Percentiles rank a stretch among this genome's conserved stretches.
Evolutionary conservation across 2,113 vertebrate species (phyloP).

Genomic region (Eudyptes chrysolophus): DNA sequence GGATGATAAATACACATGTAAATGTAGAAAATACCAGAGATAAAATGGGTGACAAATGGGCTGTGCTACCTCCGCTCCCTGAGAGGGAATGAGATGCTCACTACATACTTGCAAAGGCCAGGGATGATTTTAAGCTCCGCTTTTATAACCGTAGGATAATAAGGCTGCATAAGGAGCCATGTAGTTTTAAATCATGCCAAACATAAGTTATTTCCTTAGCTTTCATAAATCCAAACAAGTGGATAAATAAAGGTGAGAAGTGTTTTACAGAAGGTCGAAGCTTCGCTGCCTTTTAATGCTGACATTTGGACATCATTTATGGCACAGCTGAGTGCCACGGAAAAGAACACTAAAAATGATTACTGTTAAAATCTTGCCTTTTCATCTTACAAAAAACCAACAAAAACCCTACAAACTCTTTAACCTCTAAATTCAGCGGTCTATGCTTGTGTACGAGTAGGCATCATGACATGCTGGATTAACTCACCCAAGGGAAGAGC

Average conservation of each 20-base stretch:
- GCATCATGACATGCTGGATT: neutral
- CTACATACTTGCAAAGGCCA: neutral
- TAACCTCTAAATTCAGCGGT: neutral
- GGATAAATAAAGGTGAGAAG: neutral
- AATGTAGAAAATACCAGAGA: constrained; percentile 40
- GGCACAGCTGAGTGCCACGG: neutral
- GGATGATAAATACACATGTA: constrained; percentile 58
- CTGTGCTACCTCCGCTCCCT: neutral
- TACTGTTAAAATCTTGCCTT: neutral
- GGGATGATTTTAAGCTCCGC: neutral
- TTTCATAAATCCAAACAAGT: neutral
- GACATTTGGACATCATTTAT: neutral
- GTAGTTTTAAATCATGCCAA: neutral
- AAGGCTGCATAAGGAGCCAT: neutral
- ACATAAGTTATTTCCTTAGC: neutral
- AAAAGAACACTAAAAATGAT: neutral
- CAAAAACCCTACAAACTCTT: neutral
- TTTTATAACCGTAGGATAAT: neutral
- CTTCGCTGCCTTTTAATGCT: neutral
- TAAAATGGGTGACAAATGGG: constrained; percentile 56
- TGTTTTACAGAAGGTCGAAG: neutral
- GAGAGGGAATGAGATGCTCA: neutral
- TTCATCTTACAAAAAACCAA: neutral
- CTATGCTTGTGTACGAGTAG: neutral
- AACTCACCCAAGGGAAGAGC: neutral